These are phyloP conservation scores for Eupelmus urozonus DNA, from an alignment of 2,888 invertebrate species.

Conservation along the genomic window DNA sequence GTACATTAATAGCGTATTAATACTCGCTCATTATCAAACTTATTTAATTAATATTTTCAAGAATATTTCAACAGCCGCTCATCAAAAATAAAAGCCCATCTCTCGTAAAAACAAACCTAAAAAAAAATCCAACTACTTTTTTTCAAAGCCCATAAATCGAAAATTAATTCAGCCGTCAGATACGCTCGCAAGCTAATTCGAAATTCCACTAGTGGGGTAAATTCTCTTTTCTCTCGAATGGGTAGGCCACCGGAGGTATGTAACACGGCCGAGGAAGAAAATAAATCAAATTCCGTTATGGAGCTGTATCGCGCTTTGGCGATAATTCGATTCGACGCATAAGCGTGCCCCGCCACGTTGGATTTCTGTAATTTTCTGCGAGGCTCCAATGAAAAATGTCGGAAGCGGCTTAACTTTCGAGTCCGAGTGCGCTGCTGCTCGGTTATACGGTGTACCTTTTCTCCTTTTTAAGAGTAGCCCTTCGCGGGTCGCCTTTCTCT, in stretches of 20 bases:
- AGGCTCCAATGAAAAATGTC: constrained; percentile 58
- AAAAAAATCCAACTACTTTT: background rate
- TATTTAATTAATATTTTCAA: background rate
- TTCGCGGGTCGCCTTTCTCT: background rate
- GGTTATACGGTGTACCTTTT: background rate
- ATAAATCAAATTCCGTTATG: constrained; percentile 52
- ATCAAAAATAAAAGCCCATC: no score
- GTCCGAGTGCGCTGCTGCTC: background rate
- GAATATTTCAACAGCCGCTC: background rate
- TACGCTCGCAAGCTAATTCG: background rate
- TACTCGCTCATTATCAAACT: background rate
- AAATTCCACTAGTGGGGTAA: background rate
- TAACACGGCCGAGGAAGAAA: constrained; percentile 48
- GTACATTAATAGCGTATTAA: background rate
- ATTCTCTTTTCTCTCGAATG: constrained; percentile 30
- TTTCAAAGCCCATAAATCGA: constrained; percentile 28
- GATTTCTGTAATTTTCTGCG: constrained; percentile 60
- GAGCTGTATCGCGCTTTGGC: constrained; percentile 42
- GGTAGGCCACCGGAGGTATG: background rate
- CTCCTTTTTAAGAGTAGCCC: background rate
- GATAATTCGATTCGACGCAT: constrained; percentile 52
- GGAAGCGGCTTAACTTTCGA: constrained; percentile 50
- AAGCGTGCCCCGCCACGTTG: constrained; percentile 32
- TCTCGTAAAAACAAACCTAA: no score
- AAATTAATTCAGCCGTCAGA: constrained; percentile 39